Evolutionary conservation across 2,113 vertebrate species (phyloP), one percentile per base, ranked within the genome.

Genomic region (Chaetura pelagica): DNA sequence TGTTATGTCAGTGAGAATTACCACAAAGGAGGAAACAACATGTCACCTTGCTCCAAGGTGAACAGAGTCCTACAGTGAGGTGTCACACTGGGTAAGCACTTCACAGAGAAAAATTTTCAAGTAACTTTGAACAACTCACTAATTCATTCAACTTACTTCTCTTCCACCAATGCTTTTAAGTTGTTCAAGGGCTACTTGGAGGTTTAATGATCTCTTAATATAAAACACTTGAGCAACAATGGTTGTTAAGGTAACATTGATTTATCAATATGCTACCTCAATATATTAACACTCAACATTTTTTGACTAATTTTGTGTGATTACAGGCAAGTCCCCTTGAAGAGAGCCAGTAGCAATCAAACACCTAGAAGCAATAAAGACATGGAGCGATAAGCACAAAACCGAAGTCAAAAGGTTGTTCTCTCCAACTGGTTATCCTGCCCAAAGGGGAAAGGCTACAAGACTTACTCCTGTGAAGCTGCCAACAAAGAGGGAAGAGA

Each of bases 201-300:
- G 22, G 7, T 72, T 87, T 72, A 89, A 72, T 55, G 17, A 72
- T 49, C 38, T 72, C 20, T 42, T 9, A 87, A 57, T 87, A 81
- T 44, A 59, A 84, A 59, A 54, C 26, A 67, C 69, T 84, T 84
- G 8, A 91, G n/a, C 29, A 84, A 91, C 48, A 84, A 67, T 38
- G 40, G 64, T 80, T 87, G 24, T 84, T 57, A 75, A 63, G 52
- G 32, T 66, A 63, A 52, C 71, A 68, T 11, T 68, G 87, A 82
- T 91, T 91, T 72, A 95, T 72, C 81, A 89, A 87, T 74, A 89
- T 29, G 24, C 57, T 82, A 79, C 49, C 78, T 93, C 62, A 87
- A 32, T 27, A 61, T 59, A 93, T 75, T 81, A 88, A 84, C 29
- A 62, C 2, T 4, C 61, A 58, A 67, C 68, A 67, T 27, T 55